These are phyloP conservation scores for Entelurus aequoreus DNA, from an alignment of 2,113 vertebrate species.

Conservation along the genomic window DNA sequence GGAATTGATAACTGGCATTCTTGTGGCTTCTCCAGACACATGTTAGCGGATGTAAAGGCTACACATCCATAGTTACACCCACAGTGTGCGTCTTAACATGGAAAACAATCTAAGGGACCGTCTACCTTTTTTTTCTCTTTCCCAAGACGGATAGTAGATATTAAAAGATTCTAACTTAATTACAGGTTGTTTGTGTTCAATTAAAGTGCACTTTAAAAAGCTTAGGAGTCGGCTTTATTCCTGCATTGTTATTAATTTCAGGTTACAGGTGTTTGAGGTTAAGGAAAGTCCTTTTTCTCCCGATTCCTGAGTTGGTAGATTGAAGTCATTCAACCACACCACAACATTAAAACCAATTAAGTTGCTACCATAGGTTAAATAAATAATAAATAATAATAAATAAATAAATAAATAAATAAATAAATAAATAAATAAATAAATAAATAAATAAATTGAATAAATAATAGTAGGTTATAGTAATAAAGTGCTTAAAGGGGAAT, in stretches of 20 bases:
- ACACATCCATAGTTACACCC: constrained; percentile 46
- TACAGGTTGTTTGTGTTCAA: constrained; percentile 2
- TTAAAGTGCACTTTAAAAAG: constrained; percentile 11
- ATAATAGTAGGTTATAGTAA: too few relatives aligned
- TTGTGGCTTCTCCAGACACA: constrained; percentile 53
- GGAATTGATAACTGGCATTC: constrained; percentile 55
- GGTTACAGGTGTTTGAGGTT: constrained; percentile 1
- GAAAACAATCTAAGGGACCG: constrained; percentile 34
- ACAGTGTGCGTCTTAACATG: constrained; percentile 22
- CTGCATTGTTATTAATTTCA: neutral
- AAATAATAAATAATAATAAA: too few relatives aligned
- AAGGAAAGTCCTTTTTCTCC: neutral
- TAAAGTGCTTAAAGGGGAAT: too few relatives aligned
- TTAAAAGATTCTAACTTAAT: constrained; percentile 6
- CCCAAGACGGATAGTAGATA: constrained; percentile 11
- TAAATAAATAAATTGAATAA: too few relatives aligned
- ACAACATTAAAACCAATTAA: too few relatives aligned
- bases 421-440: too few relatives aligned
- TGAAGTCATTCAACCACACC: too few relatives aligned
- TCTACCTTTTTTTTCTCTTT: constrained; percentile 26
- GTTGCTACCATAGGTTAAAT: too few relatives aligned
- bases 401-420: too few relatives aligned
- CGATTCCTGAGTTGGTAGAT: too few relatives aligned
- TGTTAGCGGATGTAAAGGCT: constrained; percentile 57
- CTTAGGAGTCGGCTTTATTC: neutral